phyloP scores from a whole-genome alignment of 2,113 vertebrate genomes.

The Myotis lucifugus region DNA sequence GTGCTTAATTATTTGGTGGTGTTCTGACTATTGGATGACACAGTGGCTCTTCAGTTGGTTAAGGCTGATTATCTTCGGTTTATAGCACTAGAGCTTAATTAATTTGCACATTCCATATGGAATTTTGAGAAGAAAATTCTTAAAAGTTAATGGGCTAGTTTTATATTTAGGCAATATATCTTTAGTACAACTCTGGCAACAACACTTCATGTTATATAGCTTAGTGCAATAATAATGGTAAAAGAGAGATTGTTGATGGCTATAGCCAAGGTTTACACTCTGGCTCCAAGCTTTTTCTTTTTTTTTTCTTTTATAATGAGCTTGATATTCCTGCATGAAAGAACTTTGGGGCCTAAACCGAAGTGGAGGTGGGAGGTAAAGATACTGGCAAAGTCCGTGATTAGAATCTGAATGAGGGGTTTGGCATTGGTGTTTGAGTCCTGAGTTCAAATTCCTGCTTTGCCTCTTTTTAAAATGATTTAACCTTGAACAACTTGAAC shows the following conservation, averaged over 20 bases:
- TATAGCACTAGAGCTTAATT: constrained; percentile 70
- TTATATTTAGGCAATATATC: constrained; percentile 74
- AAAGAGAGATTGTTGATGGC: constrained; percentile 13
- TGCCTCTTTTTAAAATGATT: neutral
- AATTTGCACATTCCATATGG: constrained; percentile 53
- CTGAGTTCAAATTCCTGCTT: neutral
- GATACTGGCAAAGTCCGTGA: neutral
- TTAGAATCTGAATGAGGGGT: neutral
- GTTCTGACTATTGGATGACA: constrained; percentile 55
- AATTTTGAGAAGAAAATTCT: constrained; percentile 72
- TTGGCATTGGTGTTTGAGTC: neutral
- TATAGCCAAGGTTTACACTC: neutral
- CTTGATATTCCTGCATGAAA: neutral
- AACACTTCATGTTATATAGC: constrained; percentile 32
- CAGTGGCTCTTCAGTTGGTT: constrained; percentile 33
- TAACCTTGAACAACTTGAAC: neutral
- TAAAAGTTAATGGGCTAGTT: constrained; percentile 77
- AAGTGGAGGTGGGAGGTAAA: neutral
- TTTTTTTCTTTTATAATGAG: neutral
- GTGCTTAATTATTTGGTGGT: constrained; percentile 66
- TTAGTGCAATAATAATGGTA: neutral
- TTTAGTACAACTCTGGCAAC: constrained; percentile 58
- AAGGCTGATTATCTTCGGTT: constrained; percentile 64
- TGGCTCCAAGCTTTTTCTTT: neutral
- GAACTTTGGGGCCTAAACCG: too few species aligned